phyloP scores from a whole-genome alignment of 2,797 vertebrate species.

The Apogon talboti region DNA sequence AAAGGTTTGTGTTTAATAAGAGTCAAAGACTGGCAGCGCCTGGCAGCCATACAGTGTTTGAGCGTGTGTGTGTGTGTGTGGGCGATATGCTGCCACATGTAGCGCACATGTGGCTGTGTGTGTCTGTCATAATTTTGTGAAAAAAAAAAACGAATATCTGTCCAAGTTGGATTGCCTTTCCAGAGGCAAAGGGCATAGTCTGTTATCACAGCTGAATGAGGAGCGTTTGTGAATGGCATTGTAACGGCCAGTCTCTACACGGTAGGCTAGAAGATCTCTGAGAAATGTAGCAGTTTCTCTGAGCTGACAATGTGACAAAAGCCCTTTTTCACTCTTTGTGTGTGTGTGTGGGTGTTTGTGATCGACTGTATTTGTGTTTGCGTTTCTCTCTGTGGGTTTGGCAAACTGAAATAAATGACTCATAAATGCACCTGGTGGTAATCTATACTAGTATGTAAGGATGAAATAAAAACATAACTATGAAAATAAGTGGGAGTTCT shows the following conservation, averaged over 20 bases:
- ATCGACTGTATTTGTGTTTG: constrained; percentile 10
- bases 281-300: constrained; percentile 42
- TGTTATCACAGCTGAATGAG: constrained; percentile 37
- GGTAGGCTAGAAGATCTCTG: constrained; percentile 36
- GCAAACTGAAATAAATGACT: constrained; percentile 34
- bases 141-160: constrained; percentile 12
- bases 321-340: constrained; percentile 16
- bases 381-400: constrained; percentile 27
- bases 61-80: constrained; percentile 1
- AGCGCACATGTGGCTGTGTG: neutral
- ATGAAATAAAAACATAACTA: constrained; percentile 21
- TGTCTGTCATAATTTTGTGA: constrained; percentile 20
- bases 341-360: constrained; percentile 13
- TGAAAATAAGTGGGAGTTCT: constrained; percentile 4
- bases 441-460: neutral
- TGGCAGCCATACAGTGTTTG: constrained; percentile 2
- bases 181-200: constrained; percentile 23
- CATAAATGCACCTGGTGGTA: constrained; percentile 17
- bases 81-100: constrained; percentile 4
- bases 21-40: constrained; percentile 6
- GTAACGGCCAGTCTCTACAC: constrained; percentile 45
- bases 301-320: constrained; percentile 42
- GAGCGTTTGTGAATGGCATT: constrained; percentile 42
- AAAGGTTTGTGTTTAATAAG: neutral
- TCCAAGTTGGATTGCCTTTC: constrained; percentile 20